A percentile compares a stretch with the other conserved stretches of the same genome.
phyloP scores from a whole-genome alignment of 2,888 invertebrate genomes.

The Monoplex corrugatus region DNA sequence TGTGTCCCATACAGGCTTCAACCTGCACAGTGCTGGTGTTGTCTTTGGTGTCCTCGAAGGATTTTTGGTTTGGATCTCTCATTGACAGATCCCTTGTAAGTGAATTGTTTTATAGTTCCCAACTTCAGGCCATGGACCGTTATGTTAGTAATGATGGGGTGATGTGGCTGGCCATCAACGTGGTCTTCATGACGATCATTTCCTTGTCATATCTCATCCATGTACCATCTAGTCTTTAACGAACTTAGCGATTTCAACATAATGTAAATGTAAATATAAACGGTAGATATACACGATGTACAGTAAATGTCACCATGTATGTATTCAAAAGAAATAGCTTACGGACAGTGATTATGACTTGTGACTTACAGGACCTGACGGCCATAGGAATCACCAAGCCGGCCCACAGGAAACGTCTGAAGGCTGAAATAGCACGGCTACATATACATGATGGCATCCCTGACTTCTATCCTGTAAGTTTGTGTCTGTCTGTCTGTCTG shows the following conservation, averaged over 20 bases:
- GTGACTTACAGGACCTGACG: constrained; percentile 85
- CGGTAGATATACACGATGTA: background rate
- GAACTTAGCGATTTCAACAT: background rate
- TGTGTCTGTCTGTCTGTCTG: background rate
- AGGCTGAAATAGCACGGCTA: constrained; percentile 96
- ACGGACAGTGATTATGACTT: too few species aligned
- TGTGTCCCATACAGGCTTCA: too few species aligned
- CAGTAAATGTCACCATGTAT: background rate
- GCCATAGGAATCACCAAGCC: constrained; percentile 95
- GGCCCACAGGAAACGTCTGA: constrained; percentile 96
- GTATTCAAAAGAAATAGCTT: background rate
- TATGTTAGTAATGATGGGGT: too few species aligned
- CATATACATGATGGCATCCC: constrained; percentile 97
- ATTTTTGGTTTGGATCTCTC: too few species aligned
- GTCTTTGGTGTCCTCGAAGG: too few species aligned
- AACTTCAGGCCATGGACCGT: too few species aligned
- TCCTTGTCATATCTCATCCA: background rate
- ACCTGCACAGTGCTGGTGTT: too few species aligned
- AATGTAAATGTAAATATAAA: too few species aligned
- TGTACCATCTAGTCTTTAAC: background rate
- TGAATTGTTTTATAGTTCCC: too few species aligned
- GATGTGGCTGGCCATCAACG: too few species aligned
- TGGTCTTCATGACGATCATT: too few species aligned
- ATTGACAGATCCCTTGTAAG: too few species aligned
- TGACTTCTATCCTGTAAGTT: constrained; percentile 83